These are phyloP conservation scores for Phlogophora meticulosa DNA, from an alignment of 2,888 invertebrate species.

Conservation along the genomic window DNA sequence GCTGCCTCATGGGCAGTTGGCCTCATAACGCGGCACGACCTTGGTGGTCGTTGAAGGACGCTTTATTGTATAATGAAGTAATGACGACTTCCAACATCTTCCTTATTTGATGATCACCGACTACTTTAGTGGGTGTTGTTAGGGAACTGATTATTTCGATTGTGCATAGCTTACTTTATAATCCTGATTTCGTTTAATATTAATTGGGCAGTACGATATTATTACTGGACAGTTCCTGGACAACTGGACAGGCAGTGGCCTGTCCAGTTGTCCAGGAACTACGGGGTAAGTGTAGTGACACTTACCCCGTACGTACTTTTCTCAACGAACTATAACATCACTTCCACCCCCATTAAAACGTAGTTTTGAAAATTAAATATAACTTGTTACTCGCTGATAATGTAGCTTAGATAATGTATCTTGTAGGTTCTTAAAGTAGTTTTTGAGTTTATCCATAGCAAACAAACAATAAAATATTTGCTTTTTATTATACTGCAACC, in stretches of 20 bases:
- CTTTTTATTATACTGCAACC: too few relatives aligned
- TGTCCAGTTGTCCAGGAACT: too few relatives aligned
- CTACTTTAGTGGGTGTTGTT: background rate
- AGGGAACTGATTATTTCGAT: background rate
- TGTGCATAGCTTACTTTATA: background rate
- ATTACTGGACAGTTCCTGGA: background rate
- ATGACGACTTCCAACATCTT: conserved; percentile 20
- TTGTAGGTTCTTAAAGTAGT: too few relatives aligned
- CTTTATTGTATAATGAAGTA: conserved; percentile 39
- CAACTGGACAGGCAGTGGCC: background rate
- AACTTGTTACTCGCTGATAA: too few relatives aligned
- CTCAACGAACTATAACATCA: too few relatives aligned
- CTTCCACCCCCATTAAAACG: too few relatives aligned
- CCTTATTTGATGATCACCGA: conserved; percentile 14
- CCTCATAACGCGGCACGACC: conserved; percentile 27
- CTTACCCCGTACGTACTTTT: too few relatives aligned
- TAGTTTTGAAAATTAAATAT: too few relatives aligned
- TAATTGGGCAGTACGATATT: background rate
- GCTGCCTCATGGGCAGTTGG: conserved; percentile 7
- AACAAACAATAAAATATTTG: too few relatives aligned
- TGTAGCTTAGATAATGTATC: too few relatives aligned
- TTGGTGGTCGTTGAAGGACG: conserved; percentile 48
- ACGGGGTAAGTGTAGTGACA: too few relatives aligned
- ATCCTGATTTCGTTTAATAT: conserved; percentile 1
- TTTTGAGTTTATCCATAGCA: too few relatives aligned